These are phyloP conservation scores for Ivindomyrus marchei DNA, from an alignment of 2,113 vertebrate genomes.

Conservation along the genomic window DNA sequence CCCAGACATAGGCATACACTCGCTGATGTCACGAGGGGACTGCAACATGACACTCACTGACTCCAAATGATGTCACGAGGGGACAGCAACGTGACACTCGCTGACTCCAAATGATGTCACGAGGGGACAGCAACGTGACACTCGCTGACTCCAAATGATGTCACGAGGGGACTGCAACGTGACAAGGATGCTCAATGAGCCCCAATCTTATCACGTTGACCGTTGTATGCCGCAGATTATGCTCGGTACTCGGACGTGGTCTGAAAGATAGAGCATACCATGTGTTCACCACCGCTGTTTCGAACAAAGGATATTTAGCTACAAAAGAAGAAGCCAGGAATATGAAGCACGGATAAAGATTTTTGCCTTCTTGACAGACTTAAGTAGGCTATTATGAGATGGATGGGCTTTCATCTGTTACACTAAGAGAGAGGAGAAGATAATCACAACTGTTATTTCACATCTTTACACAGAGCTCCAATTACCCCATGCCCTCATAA, in stretches of 20 bases:
- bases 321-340: constrained; percentile 36
- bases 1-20: background rate
- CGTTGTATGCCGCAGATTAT: constrained; percentile 48
- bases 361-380: constrained; percentile 50
- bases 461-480: constrained; percentile 46
- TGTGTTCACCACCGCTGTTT: constrained; percentile 38
- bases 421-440: constrained; percentile 55
- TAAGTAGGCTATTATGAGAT: constrained; percentile 61
- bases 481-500: constrained; percentile 49
- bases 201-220: constrained; percentile 29
- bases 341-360: constrained; percentile 45
- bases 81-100: too few species aligned
- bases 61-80: too few species aligned
- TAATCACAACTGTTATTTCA: constrained; percentile 60
- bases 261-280: constrained; percentile 39
- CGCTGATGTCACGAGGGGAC: background rate
- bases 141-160: background rate
- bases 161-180: constrained; percentile 12
- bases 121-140: too few species aligned
- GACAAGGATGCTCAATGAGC: constrained; percentile 36
- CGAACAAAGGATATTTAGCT: constrained; percentile 54
- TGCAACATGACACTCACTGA: background rate
- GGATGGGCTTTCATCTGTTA: constrained; percentile 57
- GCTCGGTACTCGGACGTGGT: constrained; percentile 46
- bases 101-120: too few species aligned